Evolutionary conservation across 2,113 vertebrate genomes (phyloP).

Genomic region (Ciconia maguari): DNA sequence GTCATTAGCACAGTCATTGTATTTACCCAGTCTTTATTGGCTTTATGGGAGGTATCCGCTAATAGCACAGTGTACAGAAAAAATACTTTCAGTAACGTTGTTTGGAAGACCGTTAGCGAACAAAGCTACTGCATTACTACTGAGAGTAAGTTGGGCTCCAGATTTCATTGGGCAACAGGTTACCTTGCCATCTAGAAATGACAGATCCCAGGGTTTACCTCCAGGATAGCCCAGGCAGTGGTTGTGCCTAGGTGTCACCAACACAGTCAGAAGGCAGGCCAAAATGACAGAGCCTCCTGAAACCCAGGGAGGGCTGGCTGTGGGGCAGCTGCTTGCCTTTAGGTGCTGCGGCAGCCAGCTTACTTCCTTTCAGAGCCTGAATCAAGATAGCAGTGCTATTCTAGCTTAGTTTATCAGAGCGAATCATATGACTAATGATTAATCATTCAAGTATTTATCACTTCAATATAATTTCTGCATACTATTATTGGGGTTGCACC

Average conservation of each 20-base stretch:
- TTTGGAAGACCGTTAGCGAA: not conserved
- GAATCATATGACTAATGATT: constrained; percentile 13
- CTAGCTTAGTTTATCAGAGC: not conserved
- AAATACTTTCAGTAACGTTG: not conserved
- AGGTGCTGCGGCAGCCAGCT: not conserved
- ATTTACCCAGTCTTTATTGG: not conserved
- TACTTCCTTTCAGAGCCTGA: not conserved
- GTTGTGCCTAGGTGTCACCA: not conserved
- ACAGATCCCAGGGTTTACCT: not conserved
- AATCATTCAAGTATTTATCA: constrained; percentile 27
- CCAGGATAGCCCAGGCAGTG: not conserved
- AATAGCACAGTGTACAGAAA: not conserved
- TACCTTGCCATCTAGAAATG: not conserved
- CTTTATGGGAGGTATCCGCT: not conserved
- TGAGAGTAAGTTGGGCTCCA: not conserved
- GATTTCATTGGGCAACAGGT: accelerated
- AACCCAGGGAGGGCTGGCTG: not conserved
- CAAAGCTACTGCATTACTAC: not conserved
- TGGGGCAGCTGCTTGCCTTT: not conserved
- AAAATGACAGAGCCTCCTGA: not conserved
- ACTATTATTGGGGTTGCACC: not conserved
- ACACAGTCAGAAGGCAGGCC: not conserved
- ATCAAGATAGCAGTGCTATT: not conserved
- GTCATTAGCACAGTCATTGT: not conserved
- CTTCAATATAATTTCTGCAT: constrained; percentile 1